Conservation (phyloP, 2,113 vertebrate species). For the Cephalophus harveyi region DNA sequence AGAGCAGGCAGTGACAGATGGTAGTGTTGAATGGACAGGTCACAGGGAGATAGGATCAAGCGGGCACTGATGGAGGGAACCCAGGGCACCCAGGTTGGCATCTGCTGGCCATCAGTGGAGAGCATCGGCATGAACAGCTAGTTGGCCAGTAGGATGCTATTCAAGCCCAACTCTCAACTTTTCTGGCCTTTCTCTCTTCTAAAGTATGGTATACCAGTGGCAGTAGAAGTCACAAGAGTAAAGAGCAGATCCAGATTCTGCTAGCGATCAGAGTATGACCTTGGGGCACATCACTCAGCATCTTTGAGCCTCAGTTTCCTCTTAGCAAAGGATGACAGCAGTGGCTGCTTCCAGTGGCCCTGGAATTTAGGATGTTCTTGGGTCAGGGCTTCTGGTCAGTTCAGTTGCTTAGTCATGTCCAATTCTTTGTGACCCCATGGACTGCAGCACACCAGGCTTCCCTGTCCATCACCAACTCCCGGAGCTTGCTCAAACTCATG, state of each 20-base stretch:
- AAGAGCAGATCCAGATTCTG: not conserved
- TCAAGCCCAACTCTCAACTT: not conserved
- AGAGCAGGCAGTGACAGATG: not conserved
- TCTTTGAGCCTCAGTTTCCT: not conserved
- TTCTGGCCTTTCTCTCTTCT: not conserved
- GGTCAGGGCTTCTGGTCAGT: not conserved
- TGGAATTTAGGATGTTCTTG: not conserved
- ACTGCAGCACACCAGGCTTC: not conserved
- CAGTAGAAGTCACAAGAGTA: not conserved
- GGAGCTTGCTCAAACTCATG: not conserved
- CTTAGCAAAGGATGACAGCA: not conserved
- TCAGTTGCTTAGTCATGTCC: not conserved
- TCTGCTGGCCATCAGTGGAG: not conserved
- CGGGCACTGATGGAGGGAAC: not conserved
- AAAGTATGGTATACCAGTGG: not conserved
- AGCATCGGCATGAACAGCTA: not conserved
- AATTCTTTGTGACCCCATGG: not conserved
- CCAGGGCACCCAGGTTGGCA: not conserved
- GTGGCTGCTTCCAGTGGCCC: not conserved
- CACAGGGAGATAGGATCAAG: not conserved
- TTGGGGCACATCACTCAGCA: not conserved
- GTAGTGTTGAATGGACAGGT: not conserved
- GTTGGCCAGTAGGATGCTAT: not conserved
- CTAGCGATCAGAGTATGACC: not conserved
- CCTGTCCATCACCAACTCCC: fast-evolving